phyloP scores from a whole-genome alignment of 2,797 vertebrate genomes.

The Neoniphon sammara region DNA sequence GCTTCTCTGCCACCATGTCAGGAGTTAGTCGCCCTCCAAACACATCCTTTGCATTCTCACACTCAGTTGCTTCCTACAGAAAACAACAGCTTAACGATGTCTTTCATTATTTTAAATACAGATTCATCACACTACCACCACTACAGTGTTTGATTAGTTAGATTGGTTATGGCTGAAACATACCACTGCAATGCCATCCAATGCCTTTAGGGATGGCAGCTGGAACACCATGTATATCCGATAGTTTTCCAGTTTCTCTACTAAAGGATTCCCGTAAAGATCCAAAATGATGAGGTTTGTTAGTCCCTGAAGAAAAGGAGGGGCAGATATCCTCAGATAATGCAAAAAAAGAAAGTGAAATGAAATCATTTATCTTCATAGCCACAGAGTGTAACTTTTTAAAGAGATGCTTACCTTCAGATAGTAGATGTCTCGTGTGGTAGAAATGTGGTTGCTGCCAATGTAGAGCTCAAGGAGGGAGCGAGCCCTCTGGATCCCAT shows the following conservation, averaged over 20 bases:
- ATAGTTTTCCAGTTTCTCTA: constrained; percentile 88
- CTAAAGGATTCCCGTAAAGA: constrained; percentile 85
- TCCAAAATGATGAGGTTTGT: constrained; percentile 88
- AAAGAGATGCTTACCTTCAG: constrained; percentile 82
- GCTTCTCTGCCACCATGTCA: constrained; percentile 90
- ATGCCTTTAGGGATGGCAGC: constrained; percentile 86
- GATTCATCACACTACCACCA: not conserved
- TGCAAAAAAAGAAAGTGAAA: not conserved
- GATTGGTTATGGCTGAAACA: constrained; percentile 28
- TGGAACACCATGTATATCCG: constrained; percentile 89
- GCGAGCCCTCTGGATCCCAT: constrained; percentile 82
- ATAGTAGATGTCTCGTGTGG: constrained; percentile 86
- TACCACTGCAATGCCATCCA: constrained; percentile 88
- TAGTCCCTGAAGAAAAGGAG: constrained; percentile 76
- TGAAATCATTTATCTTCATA: constrained; percentile 1
- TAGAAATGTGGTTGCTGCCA: constrained; percentile 86
- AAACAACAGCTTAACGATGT: constrained; percentile 19
- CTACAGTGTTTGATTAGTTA: not conserved
- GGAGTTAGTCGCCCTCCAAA: constrained; percentile 88
- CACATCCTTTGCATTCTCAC: constrained; percentile 87
- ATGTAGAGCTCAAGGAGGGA: constrained; percentile 87
- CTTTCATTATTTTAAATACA: not conserved
- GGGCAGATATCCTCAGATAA: not conserved
- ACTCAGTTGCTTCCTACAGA: constrained; percentile 84
- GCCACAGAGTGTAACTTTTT: too few species aligned